These are phyloP conservation scores for Rhagophthalmus giganteus DNA, from an alignment of 2,888 invertebrate genomes.

Conservation along the genomic window DNA sequence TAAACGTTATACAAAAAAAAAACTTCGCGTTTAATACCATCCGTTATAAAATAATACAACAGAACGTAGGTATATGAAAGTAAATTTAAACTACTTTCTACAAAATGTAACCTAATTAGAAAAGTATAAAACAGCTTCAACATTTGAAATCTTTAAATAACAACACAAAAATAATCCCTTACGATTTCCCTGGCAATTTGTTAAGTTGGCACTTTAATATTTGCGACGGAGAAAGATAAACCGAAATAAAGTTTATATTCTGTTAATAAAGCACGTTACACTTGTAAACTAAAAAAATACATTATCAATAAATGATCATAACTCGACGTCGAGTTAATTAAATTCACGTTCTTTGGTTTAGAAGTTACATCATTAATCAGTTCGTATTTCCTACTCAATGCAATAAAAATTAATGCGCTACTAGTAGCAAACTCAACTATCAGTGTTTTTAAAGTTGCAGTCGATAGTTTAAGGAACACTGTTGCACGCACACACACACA, in stretches of 20 bases:
- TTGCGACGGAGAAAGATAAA: conserved; percentile 14
- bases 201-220: conserved; percentile 26
- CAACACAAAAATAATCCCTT: conserved; percentile 22
- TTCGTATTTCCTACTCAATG: conserved; percentile 23
- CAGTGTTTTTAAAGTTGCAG: conserved; percentile 25
- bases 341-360: conserved; percentile 30
- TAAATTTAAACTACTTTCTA: conserved; percentile 19
- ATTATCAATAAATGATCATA: conserved; percentile 18
- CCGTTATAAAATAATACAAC: conserved; percentile 9
- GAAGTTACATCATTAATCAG: conserved; percentile 22
- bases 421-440: conserved; percentile 21
- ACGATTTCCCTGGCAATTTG: conserved; percentile 7
- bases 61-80: conserved; percentile 22
- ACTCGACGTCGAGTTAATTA: conserved; percentile 18
- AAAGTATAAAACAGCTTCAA: conserved; percentile 22
- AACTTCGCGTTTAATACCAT: conserved; percentile 5
- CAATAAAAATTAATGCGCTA: conserved; percentile 19
- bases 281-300: conserved; percentile 17
- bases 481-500: too few species aligned
- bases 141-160: conserved; percentile 21
- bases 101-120: conserved; percentile 23
- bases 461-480: conserved; percentile 36
- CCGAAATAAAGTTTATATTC: conserved; percentile 5
- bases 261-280: conserved; percentile 11
- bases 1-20: not conserved